phyloP scores from a whole-genome alignment of 2,113 vertebrate genomes.

The human (Homo sapiens) region DNA sequence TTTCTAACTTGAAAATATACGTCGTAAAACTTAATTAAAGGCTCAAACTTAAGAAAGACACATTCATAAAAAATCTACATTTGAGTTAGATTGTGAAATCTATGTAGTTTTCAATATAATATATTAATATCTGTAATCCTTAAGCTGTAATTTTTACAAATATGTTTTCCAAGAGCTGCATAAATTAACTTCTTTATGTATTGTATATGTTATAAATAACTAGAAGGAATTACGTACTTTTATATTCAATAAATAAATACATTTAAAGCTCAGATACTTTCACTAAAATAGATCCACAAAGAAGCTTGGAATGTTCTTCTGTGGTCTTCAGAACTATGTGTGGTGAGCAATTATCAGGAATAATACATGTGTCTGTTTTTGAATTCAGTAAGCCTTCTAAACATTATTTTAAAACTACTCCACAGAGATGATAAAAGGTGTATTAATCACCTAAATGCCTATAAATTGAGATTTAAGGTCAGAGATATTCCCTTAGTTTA shows the following conservation, averaged over 20 bases:
- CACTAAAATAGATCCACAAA: not conserved
- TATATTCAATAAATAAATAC: not conserved
- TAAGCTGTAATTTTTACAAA: slow-evolving; percentile 40
- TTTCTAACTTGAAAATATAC: slow-evolving; percentile 4
- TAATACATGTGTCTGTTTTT: not conserved
- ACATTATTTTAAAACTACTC: slow-evolving; percentile 39
- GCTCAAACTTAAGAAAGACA: slow-evolving; percentile 23
- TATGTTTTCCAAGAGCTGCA: slow-evolving; percentile 28
- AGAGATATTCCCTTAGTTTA: not conserved
- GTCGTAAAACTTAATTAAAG: slow-evolving; percentile 21
- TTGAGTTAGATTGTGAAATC: slow-evolving; percentile 18
- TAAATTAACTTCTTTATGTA: slow-evolving; percentile 27
- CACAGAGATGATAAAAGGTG: slow-evolving; percentile 50
- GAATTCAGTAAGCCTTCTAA: slow-evolving; percentile 6
- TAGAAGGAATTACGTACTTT: not conserved
- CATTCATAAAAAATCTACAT: slow-evolving; percentile 32
- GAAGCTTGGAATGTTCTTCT: not conserved
- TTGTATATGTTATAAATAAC: not conserved
- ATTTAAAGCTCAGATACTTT: slow-evolving; percentile 25
- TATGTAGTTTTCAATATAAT: not conserved
- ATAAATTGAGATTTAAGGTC: slow-evolving; percentile 11
- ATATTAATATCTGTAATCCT: not conserved
- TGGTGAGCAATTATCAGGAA: slow-evolving; percentile 34
- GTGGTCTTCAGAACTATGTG: not conserved
- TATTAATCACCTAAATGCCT: slow-evolving; percentile 25